These are phyloP conservation scores for Pedicia rivosa DNA, from an alignment of 2,888 invertebrate species.

Conservation along the genomic window DNA sequence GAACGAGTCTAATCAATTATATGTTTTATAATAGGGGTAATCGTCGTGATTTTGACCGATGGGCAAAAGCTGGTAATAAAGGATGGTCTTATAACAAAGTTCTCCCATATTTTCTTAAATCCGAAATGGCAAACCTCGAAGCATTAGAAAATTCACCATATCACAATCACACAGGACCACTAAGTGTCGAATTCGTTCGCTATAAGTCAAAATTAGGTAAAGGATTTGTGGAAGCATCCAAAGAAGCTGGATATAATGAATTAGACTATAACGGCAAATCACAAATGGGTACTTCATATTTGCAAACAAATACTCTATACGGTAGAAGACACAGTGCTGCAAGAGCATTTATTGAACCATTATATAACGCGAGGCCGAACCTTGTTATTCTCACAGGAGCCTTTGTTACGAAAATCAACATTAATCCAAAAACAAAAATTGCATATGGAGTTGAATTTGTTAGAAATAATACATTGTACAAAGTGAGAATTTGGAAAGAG, in stretches of 20 bases:
- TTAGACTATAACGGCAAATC: slow-evolving; percentile 47
- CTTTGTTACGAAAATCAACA: slow-evolving; percentile 45
- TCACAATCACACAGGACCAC: slow-evolving; percentile 39
- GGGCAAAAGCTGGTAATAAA: slow-evolving; percentile 46
- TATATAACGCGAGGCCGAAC: slow-evolving; percentile 39
- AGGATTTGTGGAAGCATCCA: slow-evolving; percentile 40
- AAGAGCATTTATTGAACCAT: slow-evolving; percentile 40
- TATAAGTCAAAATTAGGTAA: slow-evolving; percentile 32
- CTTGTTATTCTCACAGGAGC: slow-evolving; percentile 44
- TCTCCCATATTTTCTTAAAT: slow-evolving; percentile 37
- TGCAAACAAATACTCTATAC: slow-evolving; percentile 38
- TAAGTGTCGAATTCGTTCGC: slow-evolving; percentile 40
- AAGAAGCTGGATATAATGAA: slow-evolving; percentile 42
- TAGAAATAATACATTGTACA: slow-evolving; percentile 32
- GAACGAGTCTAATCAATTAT: slow-evolving; percentile 38
- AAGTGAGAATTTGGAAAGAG: slow-evolving; percentile 51
- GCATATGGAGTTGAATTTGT: slow-evolving; percentile 54
- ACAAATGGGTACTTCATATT: slow-evolving; percentile 42
- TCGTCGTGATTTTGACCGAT: slow-evolving; percentile 45
- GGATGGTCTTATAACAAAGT: slow-evolving; percentile 51
- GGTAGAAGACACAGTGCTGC: slow-evolving; percentile 46
- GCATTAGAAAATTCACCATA: slow-evolving; percentile 32
- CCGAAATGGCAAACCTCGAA: slow-evolving; percentile 35
- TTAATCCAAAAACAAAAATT: slow-evolving; percentile 40
- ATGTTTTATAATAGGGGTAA: slow-evolving; percentile 56